Percentiles rank a stretch among this genome's conserved stretches.
phyloP scores from a whole-genome alignment of 2,113 vertebrate genomes.

The Sapajus apella region DNA sequence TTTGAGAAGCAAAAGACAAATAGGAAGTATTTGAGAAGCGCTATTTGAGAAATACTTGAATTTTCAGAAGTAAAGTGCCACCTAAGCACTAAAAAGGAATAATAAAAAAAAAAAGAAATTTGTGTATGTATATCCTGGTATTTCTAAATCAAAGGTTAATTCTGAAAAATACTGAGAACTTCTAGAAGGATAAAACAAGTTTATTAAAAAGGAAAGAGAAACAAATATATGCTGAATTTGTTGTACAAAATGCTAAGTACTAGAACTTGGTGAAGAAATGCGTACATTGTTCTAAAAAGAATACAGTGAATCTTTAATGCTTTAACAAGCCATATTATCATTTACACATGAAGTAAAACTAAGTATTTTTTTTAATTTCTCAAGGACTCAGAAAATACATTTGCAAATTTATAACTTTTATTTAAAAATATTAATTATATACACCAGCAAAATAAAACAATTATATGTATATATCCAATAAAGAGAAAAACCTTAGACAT shows the following conservation, averaged over 20 bases:
- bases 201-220: background rate
- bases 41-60: background rate
- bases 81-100: background rate
- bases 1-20: background rate
- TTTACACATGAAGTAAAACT: background rate
- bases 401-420: background rate
- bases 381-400: background rate
- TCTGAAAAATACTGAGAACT: background rate
- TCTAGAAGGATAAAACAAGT: background rate
- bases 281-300: background rate
- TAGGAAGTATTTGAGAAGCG: background rate
- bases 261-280: background rate
- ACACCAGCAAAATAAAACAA: background rate
- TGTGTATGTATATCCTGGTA: background rate
- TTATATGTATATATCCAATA: background rate
- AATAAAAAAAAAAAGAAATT: background rate
- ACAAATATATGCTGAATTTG: background rate
- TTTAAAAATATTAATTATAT: too few species aligned
- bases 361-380: background rate
- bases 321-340: background rate
- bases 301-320: background rate
- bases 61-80: background rate
- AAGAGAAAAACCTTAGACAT: background rate
- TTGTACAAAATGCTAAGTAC: background rate
- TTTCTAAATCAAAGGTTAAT: background rate